These are phyloP conservation scores for Lates japonicus DNA, from an alignment of 2,797 vertebrate genomes.

Conservation along the genomic window DNA sequence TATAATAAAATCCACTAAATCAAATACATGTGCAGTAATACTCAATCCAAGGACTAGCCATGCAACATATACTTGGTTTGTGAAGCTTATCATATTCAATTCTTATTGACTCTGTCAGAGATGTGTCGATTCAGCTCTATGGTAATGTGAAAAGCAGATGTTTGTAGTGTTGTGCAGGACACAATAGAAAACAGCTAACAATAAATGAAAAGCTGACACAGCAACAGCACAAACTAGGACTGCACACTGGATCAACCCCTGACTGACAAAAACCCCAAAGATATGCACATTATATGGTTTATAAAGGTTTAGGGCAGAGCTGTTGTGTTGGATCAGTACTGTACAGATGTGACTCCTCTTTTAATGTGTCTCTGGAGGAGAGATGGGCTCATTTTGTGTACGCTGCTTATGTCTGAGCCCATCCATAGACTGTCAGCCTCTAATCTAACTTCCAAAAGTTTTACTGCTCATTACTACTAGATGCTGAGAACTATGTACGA, in stretches of 20 bases:
- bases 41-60: not conserved
- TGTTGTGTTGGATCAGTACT: not conserved
- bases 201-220: not conserved
- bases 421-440: not conserved
- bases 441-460: not conserved
- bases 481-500: not conserved
- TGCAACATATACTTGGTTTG: constrained; percentile 18
- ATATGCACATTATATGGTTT: no score
- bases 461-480: not conserved
- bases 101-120: not conserved
- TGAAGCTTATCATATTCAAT: not conserved
- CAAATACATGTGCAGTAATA: constrained; percentile 3
- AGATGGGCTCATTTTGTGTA: not conserved
- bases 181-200: no score
- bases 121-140: not conserved
- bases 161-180: not conserved
- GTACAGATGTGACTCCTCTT: not conserved
- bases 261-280: not conserved
- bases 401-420: not conserved
- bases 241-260: not conserved
- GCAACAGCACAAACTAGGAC: not conserved
- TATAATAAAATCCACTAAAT: not conserved
- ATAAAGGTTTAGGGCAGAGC: no score
- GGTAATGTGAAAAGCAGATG: not conserved
- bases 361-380: constrained; percentile 3